Percentiles rank a stretch among this genome's conserved stretches.
These are phyloP conservation scores for Dolichotis patagonum DNA, from an alignment of 2,113 vertebrate species.

Conservation along the genomic window DNA sequence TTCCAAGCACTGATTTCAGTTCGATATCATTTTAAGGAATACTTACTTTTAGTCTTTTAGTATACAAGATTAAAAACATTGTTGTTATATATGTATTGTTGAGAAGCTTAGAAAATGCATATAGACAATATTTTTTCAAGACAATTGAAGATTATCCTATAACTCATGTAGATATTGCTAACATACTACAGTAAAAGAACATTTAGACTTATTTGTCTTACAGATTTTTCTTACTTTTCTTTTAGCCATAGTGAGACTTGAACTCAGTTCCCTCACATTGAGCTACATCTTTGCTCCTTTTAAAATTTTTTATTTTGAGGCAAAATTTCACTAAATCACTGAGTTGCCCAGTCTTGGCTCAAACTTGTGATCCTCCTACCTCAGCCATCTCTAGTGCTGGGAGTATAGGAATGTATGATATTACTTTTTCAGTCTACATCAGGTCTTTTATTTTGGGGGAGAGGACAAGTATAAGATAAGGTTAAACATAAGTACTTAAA, in stretches of 20 bases:
- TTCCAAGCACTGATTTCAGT: neutral
- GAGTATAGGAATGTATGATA: neutral
- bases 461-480: neutral
- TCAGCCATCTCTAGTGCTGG: neutral
- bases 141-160: neutral
- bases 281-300: neutral
- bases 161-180: neutral
- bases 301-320: neutral
- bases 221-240: neutral
- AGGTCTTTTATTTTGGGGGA: neutral
- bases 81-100: neutral
- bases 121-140: neutral
- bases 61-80: neutral
- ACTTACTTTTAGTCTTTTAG: no score
- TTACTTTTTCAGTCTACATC: neutral
- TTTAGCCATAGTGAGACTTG: neutral
- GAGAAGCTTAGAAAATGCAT: neutral
- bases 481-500: neutral
- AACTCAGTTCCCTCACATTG: neutral
- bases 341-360: neutral
- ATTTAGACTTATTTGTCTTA: neutral
- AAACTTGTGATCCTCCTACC: neutral
- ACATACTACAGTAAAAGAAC: neutral
- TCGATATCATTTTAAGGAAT: neutral
- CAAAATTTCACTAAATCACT: neutral